phyloP scores from a whole-genome alignment of 1,140 invertebrate species.

The Colletes gigas region DNA sequence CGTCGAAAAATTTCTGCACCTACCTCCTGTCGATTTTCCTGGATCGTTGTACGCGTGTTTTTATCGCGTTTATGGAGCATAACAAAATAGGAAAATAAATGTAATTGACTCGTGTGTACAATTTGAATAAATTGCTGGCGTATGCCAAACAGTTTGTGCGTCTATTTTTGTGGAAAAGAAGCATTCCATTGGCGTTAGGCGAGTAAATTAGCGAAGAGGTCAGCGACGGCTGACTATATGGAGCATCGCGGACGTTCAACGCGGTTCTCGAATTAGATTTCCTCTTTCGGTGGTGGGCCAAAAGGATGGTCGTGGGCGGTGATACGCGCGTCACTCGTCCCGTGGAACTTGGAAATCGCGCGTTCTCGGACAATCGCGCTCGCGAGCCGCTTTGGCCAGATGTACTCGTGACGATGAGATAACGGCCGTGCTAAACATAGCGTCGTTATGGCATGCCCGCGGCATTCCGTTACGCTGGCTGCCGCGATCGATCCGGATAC shows the following conservation, averaged over 20 bases:
- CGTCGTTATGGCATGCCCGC: neutral
- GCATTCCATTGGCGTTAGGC: neutral
- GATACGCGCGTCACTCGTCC: neutral
- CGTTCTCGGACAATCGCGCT: neutral
- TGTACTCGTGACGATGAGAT: neutral
- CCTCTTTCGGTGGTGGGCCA: conserved; percentile 24
- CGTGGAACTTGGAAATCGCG: conserved; percentile 5
- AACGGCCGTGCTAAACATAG: conserved; percentile 1
- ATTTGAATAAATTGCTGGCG: no score
- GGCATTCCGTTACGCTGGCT: neutral
- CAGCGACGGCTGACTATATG: neutral
- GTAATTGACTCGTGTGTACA: no score
- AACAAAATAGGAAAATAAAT: no score
- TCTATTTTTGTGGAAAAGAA: no score
- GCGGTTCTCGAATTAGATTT: conserved; percentile 56
- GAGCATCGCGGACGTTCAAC: conserved; percentile 19
- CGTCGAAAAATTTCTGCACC: no score
- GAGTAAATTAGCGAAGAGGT: conserved; percentile 35
- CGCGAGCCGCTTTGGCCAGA: neutral
- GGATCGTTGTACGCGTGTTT: no score
- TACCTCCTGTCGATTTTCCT: no score
- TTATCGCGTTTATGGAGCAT: no score
- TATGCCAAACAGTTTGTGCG: no score
- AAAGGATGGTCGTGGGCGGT: conserved; percentile 20
- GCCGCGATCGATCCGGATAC: neutral